Percentiles rank a stretch among this genome's conserved stretches.
Conservation (phyloP, 2,797 vertebrate genomes). For the Urophycis tenuis region DNA sequence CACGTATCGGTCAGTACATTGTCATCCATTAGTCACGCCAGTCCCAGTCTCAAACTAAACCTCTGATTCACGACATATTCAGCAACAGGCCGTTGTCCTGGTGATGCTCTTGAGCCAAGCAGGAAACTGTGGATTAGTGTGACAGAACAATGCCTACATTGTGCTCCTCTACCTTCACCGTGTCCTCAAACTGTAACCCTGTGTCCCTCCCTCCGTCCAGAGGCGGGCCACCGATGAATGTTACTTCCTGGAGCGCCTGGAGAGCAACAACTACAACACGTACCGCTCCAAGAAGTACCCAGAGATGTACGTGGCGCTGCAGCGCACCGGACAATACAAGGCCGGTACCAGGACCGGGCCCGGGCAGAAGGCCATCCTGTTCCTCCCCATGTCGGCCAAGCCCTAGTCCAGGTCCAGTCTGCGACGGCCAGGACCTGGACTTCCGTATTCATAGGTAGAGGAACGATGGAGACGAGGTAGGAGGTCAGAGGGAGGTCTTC, state of each 20-base stretch:
- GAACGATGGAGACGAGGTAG: background rate
- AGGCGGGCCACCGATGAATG: slow-evolving; percentile 92
- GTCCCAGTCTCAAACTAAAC: background rate
- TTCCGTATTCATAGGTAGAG: background rate
- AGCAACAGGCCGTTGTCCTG: background rate
- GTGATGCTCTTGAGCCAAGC: background rate
- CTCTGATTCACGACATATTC: background rate
- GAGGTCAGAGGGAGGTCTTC: background rate
- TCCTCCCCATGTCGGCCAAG: slow-evolving; percentile 94
- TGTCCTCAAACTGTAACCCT: background rate
- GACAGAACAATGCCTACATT: background rate
- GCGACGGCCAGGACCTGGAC: background rate
- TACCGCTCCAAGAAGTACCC: slow-evolving; percentile 93
- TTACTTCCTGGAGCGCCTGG: slow-evolving; percentile 89
- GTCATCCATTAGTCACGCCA: background rate
- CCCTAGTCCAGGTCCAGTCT: slow-evolving; percentile 63
- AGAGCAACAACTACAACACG: slow-evolving; percentile 98
- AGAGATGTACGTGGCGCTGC: slow-evolving; percentile 94
- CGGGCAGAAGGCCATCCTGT: slow-evolving; percentile 97
- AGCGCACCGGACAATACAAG: slow-evolving; percentile 94
- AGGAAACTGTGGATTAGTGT: background rate
- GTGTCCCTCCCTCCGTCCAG: slow-evolving; percentile 60
- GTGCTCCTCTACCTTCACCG: background rate
- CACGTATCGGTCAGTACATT: background rate
- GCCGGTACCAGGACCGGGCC: slow-evolving; percentile 86